Evolutionary conservation across 2,113 vertebrate species (phyloP).

Genomic region (Etheostoma cragini): DNA sequence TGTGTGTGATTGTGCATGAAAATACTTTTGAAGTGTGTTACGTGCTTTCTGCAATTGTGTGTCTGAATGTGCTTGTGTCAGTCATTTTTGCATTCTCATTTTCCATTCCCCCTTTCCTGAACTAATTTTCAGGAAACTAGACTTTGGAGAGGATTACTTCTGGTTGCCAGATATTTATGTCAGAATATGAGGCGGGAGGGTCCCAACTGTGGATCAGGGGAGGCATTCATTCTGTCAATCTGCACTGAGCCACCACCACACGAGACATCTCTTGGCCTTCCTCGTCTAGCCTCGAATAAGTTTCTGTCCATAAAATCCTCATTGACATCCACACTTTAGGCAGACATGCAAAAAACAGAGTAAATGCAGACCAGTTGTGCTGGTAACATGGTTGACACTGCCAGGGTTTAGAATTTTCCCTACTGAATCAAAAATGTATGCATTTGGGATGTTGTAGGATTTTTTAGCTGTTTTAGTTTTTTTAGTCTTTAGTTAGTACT

Average conservation of each 20-base stretch:
- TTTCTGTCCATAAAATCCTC: conserved; percentile 46
- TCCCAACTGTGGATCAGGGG: conserved; percentile 39
- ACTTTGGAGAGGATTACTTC: conserved; percentile 56
- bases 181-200: conserved; percentile 20
- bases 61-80: conserved; percentile 21
- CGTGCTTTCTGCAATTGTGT: background rate
- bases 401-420: background rate
- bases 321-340: conserved; percentile 15
- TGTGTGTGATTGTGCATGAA: background rate
- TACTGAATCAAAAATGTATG: background rate
- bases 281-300: background rate
- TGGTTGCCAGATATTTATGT: conserved; percentile 59
- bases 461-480: too few relatives aligned
- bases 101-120: conserved; percentile 43
- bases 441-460: background rate
- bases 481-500: background rate
- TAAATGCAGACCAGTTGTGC: background rate
- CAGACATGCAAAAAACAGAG: background rate
- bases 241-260: conserved; percentile 28
- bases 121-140: conserved; percentile 68
- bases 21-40: background rate
- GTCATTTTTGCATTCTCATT: conserved; percentile 17
- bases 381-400: background rate
- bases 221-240: conserved; percentile 50
- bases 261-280: conserved; percentile 30